phyloP scores from a whole-genome alignment of 1,140 invertebrate species.

The Chlorops oryzae region DNA sequence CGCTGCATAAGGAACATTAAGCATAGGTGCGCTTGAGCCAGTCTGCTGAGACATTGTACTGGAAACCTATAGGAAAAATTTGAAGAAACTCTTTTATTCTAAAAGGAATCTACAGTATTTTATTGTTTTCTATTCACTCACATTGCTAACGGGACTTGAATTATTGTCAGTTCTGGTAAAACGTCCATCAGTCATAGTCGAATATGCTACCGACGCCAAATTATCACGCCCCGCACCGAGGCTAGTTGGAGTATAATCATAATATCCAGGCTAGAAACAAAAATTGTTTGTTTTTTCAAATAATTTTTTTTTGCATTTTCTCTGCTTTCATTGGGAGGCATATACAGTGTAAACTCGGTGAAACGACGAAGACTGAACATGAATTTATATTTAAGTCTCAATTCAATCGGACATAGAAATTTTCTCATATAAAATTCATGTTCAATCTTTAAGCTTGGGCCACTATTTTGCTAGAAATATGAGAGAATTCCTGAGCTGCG shows the following conservation, averaged over 20 bases:
- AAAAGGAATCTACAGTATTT: background rate
- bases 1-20: constrained; percentile 55
- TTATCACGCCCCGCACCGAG: constrained; percentile 57
- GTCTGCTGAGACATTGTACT: constrained; percentile 67
- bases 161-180: constrained; percentile 76
- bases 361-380: too few relatives aligned
- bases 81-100: background rate
- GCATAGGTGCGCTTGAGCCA: constrained; percentile 45
- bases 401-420: too few relatives aligned
- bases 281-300: too few relatives aligned
- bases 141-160: constrained; percentile 64
- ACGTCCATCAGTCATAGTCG: constrained; percentile 64
- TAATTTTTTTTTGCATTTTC: too few relatives aligned
- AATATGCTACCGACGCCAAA: constrained; percentile 68
- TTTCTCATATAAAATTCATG: constrained; percentile 5
- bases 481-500: too few relatives aligned
- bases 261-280: constrained; percentile 52
- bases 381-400: too few relatives aligned
- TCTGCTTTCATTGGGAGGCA: too few relatives aligned
- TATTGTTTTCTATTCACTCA: constrained; percentile 18
- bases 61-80: constrained; percentile 44
- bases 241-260: constrained; percentile 62
- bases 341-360: too few relatives aligned
- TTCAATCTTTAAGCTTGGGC: too few relatives aligned
- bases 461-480: too few relatives aligned